These are phyloP conservation scores for Ageneiosus marmoratus DNA, from an alignment of 2,113 vertebrate genomes.

Conservation along the genomic window DNA sequence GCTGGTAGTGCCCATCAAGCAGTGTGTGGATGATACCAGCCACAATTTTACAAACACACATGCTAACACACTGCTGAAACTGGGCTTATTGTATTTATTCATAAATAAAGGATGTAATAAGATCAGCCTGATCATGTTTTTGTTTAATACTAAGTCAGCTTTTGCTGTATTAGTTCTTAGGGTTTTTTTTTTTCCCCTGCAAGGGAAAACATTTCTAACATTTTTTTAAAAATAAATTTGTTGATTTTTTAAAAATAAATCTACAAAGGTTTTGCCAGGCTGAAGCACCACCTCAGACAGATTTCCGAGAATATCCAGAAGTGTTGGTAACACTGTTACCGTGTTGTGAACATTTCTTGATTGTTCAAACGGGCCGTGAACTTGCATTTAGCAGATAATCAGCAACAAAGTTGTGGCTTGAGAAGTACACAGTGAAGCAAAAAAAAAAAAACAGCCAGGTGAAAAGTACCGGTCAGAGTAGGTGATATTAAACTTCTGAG, in stretches of 20 bases:
- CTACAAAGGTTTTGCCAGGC: background rate
- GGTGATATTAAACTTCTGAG: background rate
- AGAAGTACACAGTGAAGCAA: background rate
- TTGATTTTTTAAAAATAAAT: too few relatives aligned
- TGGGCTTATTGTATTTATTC: background rate
- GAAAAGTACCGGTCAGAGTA: background rate
- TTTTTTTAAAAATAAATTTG: too few relatives aligned
- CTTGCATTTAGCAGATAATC: background rate
- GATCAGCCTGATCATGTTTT: background rate
- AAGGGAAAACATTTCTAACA: too few relatives aligned
- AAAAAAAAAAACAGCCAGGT: background rate
- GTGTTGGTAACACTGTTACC: background rate
- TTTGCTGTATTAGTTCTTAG: background rate
- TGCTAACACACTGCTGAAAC: background rate
- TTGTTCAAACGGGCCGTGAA: background rate
- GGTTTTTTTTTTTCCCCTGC: background rate
- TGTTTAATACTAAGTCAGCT: background rate
- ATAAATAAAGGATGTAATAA: background rate
- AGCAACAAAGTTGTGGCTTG: background rate
- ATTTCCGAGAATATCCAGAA: background rate
- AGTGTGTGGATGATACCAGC: constrained; percentile 27
- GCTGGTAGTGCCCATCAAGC: constrained; percentile 13
- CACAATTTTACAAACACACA: background rate
- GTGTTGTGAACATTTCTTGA: background rate
- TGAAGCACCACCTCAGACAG: too few relatives aligned